Conservation (phyloP, 2,797 vertebrate genomes). For the Morelia viridis region DNA sequence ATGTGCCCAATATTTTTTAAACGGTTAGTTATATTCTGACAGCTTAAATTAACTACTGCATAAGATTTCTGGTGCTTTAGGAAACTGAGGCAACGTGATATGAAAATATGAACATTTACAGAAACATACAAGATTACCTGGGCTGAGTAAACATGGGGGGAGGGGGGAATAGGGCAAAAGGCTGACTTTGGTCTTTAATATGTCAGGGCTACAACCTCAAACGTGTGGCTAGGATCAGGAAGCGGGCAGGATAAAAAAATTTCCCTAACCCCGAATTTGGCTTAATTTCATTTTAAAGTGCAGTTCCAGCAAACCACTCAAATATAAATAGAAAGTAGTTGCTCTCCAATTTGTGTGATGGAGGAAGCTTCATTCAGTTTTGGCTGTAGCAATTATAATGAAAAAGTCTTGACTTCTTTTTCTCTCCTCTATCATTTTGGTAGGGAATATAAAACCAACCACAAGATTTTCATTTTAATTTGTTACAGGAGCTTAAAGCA, state of each 20-base stretch:
- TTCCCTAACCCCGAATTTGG: neutral
- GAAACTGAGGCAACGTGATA: neutral
- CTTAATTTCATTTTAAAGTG: neutral
- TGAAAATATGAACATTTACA: neutral
- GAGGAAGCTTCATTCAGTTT: slow-evolving; percentile 27
- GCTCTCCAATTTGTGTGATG: slow-evolving; percentile 11
- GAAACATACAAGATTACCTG: too few relatives aligned
- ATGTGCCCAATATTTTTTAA: neutral
- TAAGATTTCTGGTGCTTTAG: neutral
- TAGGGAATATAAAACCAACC: slow-evolving; percentile 38
- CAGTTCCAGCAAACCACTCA: neutral
- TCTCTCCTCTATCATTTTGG: slow-evolving; percentile 31
- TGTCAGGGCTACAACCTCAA: neutral
- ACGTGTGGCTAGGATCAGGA: neutral
- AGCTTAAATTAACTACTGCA: neutral
- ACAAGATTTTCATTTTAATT: slow-evolving; percentile 46
- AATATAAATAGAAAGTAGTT: slow-evolving; percentile 24
- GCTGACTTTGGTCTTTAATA: neutral
- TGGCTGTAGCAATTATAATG: slow-evolving; percentile 33
- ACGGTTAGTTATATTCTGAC: neutral
- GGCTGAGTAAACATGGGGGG: too few relatives aligned
- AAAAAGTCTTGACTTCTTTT: slow-evolving; percentile 28
- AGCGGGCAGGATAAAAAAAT: neutral
- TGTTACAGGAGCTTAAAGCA: slow-evolving; percentile 23
- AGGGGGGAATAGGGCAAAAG: neutral